These are phyloP conservation scores for Catalaphyllia jardinei DNA, from an alignment of 64 coral and sea anemone species.

Conservation along the genomic window DNA sequence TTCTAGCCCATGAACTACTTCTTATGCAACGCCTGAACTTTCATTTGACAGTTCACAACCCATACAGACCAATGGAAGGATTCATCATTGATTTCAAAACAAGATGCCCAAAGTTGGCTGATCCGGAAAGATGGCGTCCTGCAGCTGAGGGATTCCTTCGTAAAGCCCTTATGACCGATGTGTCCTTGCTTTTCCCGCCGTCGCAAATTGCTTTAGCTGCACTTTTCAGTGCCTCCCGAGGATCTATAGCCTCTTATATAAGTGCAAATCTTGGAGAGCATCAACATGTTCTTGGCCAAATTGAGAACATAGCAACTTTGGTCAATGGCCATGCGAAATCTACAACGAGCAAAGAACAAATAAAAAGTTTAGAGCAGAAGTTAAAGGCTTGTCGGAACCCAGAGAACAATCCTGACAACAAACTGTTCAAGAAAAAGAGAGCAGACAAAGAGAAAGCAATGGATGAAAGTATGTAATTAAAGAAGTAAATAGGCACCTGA, in stretches of 20 bases:
- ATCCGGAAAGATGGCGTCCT: constrained; percentile 81
- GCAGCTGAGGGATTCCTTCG: constrained; percentile 76
- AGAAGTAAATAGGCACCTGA: not conserved
- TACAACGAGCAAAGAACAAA: constrained; percentile 44
- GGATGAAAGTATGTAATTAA: constrained; percentile 10
- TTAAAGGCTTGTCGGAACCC: constrained; percentile 81
- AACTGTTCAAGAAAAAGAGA: constrained; percentile 78
- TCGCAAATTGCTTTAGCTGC: constrained; percentile 96
- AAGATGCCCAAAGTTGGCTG: constrained; percentile 42
- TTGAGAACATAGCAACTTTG: constrained; percentile 36
- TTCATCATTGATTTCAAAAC: constrained; percentile 97
- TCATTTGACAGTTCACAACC: constrained; percentile 90
- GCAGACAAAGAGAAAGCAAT: constrained; percentile 46
- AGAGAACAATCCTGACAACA: constrained; percentile 90
- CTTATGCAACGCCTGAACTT: constrained; percentile 93
- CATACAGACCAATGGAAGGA: constrained; percentile 92
- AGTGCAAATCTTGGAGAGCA: constrained; percentile 51
- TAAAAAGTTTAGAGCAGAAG: constrained; percentile 83
- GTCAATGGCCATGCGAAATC: constrained; percentile 35
- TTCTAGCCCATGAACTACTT: constrained; percentile 86
- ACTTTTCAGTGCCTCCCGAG: constrained; percentile 55
- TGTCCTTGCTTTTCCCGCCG: constrained; percentile 74
- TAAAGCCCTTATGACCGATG: constrained; percentile 66
- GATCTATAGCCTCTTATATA: constrained; percentile 52
- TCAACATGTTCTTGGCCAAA: constrained; percentile 44